Conservation (phyloP, 2,888 invertebrate species). For the Anoncus sp. region DNA sequence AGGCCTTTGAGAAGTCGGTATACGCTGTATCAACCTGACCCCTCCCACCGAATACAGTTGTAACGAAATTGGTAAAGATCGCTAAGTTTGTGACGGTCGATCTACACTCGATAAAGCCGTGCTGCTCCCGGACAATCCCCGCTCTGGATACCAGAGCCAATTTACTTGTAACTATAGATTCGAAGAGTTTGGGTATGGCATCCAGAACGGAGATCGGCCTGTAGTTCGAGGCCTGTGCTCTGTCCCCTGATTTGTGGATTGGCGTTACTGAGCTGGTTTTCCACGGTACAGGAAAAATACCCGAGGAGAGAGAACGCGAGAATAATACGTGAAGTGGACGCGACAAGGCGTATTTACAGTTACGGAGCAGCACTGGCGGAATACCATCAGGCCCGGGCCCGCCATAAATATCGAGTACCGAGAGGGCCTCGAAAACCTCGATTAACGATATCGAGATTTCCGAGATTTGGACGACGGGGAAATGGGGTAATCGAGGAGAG, state of each 20-base stretch:
- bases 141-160: neutral
- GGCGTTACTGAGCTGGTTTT: constrained; percentile 18
- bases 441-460: no score
- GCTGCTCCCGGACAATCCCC: neutral
- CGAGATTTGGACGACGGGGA: no score
- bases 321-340: neutral
- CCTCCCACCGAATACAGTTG: neutral
- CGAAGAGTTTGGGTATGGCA: constrained; percentile 23
- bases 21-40: neutral
- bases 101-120: constrained; percentile 17
- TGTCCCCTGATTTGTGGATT: constrained; percentile 27
- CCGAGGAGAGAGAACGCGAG: neutral
- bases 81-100: constrained; percentile 26
- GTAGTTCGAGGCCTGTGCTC: constrained; percentile 19
- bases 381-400: no score
- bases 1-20: neutral
- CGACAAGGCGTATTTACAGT: neutral
- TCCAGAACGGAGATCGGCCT: constrained; percentile 18
- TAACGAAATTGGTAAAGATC: neutral
- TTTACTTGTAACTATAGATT: neutral
- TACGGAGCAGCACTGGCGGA: neutral
- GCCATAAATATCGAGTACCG: no score
- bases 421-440: no score
- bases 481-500: no score
- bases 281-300: constrained; percentile 15